Evolutionary conservation across 2,113 vertebrate species (phyloP).

Genomic region (Xenopus tropicalis): DNA sequence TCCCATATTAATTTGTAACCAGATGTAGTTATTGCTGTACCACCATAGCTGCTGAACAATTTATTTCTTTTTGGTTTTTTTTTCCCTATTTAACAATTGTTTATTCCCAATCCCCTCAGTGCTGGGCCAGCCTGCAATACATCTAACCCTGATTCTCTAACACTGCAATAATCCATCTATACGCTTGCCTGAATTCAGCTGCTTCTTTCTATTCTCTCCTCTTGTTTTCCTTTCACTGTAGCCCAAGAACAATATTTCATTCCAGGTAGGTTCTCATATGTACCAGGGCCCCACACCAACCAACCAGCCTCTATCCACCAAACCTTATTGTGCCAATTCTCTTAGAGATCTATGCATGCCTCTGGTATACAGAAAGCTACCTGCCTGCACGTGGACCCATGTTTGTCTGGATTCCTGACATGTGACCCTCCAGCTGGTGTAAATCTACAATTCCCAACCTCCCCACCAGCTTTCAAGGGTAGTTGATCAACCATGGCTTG

Average conservation of each 20-base stretch:
- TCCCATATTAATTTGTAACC: slow-evolving; percentile 52
- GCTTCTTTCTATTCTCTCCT: slow-evolving; percentile 74
- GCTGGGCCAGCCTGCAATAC: slow-evolving; percentile 52
- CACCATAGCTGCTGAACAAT: slow-evolving; percentile 51
- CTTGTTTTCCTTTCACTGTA: slow-evolving; percentile 71
- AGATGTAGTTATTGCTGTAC: slow-evolving; percentile 48
- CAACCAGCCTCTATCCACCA: slow-evolving; percentile 47
- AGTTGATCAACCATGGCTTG: no score
- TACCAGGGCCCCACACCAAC: slow-evolving; percentile 55
- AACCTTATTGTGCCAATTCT: slow-evolving; percentile 54
- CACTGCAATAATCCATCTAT: neutral
- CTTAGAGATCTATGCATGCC: slow-evolving; percentile 64
- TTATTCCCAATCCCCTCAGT: slow-evolving; percentile 58
- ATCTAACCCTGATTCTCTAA: neutral
- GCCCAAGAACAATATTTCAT: slow-evolving; percentile 99
- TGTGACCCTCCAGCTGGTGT: no score
- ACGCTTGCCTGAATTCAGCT: slow-evolving; percentile 75
- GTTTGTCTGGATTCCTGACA: neutral
- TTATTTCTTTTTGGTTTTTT: slow-evolving; percentile 45
- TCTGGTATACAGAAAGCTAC: neutral
- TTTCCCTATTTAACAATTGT: slow-evolving; percentile 56
- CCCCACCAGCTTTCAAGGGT: no score
- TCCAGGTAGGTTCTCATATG: slow-evolving; percentile 90
- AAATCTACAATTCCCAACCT: no score
- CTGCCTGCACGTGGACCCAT: slow-evolving; percentile 15